Conservation (phyloP, 2,888 invertebrate genomes). For the Lasioglossum figueresi region DNA sequence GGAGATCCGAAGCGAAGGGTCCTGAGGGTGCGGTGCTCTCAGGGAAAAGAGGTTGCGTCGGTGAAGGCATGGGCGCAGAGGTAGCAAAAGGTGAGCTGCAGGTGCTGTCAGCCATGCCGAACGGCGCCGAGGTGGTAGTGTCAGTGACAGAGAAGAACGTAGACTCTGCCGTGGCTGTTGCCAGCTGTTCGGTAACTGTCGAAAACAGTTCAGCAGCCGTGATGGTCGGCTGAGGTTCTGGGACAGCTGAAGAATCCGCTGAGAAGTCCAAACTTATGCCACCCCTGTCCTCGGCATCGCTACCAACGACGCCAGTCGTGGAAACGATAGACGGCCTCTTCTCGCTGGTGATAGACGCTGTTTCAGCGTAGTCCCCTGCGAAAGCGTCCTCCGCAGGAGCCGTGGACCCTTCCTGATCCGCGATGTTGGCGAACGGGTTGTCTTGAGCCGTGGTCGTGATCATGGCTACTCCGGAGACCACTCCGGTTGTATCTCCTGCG, state of each 20-base stretch:
- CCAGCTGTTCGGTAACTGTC: slow-evolving; percentile 81
- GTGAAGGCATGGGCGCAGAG: slow-evolving; percentile 50
- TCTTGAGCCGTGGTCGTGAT: slow-evolving; percentile 65
- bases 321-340: slow-evolving; percentile 72
- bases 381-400: slow-evolving; percentile 45
- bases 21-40: slow-evolving; percentile 25
- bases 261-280: slow-evolving; percentile 52
- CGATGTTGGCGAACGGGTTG: slow-evolving; percentile 74
- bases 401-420: slow-evolving; percentile 52
- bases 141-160: slow-evolving; percentile 72
- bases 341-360: slow-evolving; percentile 57
- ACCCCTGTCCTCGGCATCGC: slow-evolving; percentile 17
- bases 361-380: slow-evolving; percentile 55
- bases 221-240: slow-evolving; percentile 58
- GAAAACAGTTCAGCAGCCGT: slow-evolving; percentile 82
- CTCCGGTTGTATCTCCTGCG: slow-evolving; percentile 61
- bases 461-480: slow-evolving; percentile 66
- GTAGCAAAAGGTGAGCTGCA: slow-evolving; percentile 52
- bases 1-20: slow-evolving; percentile 64
- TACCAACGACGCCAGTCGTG: slow-evolving; percentile 18
- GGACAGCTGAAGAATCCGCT: slow-evolving; percentile 10
- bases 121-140: slow-evolving; percentile 46
- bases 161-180: slow-evolving; percentile 33
- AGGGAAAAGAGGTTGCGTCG: slow-evolving; percentile 62
- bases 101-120: slow-evolving; percentile 27